Evolutionary conservation across 2,888 invertebrate species (phyloP), one percentile per base, ranked within the genome.

Genomic region (Calephelis perditalis): DNA sequence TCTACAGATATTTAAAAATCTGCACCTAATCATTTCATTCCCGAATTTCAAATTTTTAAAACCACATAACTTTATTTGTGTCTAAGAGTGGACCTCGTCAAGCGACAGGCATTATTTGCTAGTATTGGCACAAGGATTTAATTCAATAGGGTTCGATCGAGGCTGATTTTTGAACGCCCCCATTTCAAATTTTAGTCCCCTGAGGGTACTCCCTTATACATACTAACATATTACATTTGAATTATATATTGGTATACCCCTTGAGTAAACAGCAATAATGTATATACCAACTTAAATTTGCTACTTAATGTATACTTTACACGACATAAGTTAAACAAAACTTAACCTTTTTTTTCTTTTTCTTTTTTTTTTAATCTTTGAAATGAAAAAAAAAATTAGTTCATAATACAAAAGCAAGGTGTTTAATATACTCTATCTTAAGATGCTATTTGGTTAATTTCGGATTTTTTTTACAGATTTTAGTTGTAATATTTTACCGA

Each of bases 151-250:
- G 72, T 70, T 72, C 73, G 69, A 73, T 73, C 68, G 70, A 62
- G 15, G 45, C 57, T 76, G 83, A 85, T 84, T 85, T 84, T 84
- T 85, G 85, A 79, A 73, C 77, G 73, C 81, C 79, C 79, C 73
- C 77, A 77, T 81, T 81, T 81, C 78, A 73, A 79, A 82, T 75
- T 75, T 73, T 73, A 64, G 78, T 84, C 86, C 84, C 86, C 70
- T 64, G 85, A 77, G 86, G 69, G 65, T 71, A 71, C 75, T 77
- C 85, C 86, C 85, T 81, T 79, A 72, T 68, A 71, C 68, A 64
- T 71, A 70, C 71, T 72, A 73, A 74, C 77, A 82, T 81, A 84
- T 81, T 82, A 72, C 70, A 76, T 75, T 72, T 79, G 75, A 77
- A 79, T 78, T 72, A 78, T 83, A 80, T 77, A 82, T 82, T 76